Conservation (phyloP, 2,797 vertebrate species). For the Leptoclinus maculatus region DNA sequence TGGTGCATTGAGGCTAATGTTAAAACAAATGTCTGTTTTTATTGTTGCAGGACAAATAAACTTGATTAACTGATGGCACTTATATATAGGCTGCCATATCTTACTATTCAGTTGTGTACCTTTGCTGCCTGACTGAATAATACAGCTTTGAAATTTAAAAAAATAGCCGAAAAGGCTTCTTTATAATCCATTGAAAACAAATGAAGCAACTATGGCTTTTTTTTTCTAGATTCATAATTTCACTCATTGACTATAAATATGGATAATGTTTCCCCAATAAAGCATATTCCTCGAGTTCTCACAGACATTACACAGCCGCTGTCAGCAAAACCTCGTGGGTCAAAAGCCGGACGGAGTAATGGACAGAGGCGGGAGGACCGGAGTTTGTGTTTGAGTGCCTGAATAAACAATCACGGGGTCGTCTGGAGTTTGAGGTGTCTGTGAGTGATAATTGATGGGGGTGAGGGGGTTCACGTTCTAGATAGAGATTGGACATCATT, state of each 20-base stretch:
- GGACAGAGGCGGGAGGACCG: slow-evolving; percentile 54
- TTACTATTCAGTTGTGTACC: neutral
- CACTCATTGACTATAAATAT: slow-evolving; percentile 32
- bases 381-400: slow-evolving; percentile 66
- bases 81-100: neutral
- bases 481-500: slow-evolving; percentile 14
- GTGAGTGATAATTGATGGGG: slow-evolving; percentile 53
- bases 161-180: slow-evolving; percentile 1
- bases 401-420: slow-evolving; percentile 77
- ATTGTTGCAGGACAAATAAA: neutral
- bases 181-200: slow-evolving; percentile 20
- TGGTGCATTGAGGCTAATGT: neutral
- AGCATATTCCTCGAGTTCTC: slow-evolving; percentile 33
- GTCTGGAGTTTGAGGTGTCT: slow-evolving; percentile 76
- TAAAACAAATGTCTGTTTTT: neutral
- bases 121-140: neutral
- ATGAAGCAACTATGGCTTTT: slow-evolving; percentile 1
- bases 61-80: neutral
- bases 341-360: slow-evolving; percentile 58
- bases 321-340: slow-evolving; percentile 57
- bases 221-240: neutral
- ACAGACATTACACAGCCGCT: slow-evolving; percentile 67
- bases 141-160: neutral
- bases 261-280: slow-evolving; percentile 8
- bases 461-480: slow-evolving; percentile 4